These are phyloP conservation scores for Pantherophis vulpinus DNA, from an alignment of 2,797 vertebrate species.

Conservation along the genomic window DNA sequence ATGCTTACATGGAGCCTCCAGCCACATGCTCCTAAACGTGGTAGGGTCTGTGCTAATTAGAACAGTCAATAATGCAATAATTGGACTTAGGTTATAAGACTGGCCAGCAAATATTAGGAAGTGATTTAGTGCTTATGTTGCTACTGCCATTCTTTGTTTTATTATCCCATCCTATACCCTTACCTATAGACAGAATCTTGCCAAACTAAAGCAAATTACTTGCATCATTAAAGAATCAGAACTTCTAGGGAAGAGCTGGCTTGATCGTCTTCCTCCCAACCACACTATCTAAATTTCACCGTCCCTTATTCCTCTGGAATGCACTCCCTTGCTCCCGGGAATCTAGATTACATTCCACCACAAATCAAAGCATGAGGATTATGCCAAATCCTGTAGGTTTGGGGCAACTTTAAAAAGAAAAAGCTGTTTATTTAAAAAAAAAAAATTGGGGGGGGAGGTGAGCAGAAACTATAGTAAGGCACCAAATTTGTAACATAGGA, in stretches of 20 bases:
- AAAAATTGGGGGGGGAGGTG: not conserved
- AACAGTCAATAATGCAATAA: not conserved
- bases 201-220: not conserved
- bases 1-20: not conserved
- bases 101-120: not conserved
- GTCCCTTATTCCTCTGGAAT: not conserved
- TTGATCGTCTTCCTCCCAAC: not conserved
- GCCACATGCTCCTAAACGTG: not conserved
- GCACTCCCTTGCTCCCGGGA: not conserved
- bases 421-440: not conserved
- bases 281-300: not conserved
- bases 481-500: not conserved
- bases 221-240: not conserved
- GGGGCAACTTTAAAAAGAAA: not conserved
- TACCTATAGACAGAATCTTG: not conserved
- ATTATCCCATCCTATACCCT: not conserved
- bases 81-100: not conserved
- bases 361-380: not conserved
- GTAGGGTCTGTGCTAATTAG: too few relatives aligned
- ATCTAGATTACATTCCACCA: not conserved
- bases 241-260: not conserved
- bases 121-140: not conserved
- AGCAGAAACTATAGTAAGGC: not conserved
- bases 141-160: not conserved
- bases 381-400: not conserved